phyloP scores from a whole-genome alignment of 2,113 vertebrate species.

The Hemicordylus capensis region DNA sequence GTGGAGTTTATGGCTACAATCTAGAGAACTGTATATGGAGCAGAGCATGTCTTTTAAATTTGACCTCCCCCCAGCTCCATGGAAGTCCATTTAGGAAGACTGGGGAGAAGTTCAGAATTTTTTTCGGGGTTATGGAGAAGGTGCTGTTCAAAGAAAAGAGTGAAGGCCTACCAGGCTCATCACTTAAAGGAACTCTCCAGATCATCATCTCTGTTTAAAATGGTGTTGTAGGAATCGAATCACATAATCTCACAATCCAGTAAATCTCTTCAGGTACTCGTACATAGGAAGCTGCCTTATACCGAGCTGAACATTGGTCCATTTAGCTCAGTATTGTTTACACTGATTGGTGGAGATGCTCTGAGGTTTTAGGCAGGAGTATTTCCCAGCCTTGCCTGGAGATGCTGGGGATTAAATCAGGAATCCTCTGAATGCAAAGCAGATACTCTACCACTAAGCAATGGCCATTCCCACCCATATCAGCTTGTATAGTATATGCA shows the following conservation, averaged over 20 bases:
- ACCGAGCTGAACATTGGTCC: too few species aligned
- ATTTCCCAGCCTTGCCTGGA: too few species aligned
- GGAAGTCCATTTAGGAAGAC: not conserved
- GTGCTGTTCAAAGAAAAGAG: not conserved
- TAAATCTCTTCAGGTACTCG: not conserved
- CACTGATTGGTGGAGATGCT: too few species aligned
- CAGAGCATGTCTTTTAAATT: not conserved
- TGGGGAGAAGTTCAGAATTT: not conserved
- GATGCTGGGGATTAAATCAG: too few species aligned
- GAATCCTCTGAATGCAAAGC: too few species aligned
- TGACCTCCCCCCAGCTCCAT: too few species aligned
- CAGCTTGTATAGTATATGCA: too few species aligned
- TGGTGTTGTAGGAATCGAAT: not conserved
- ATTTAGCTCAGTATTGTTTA: too few species aligned
- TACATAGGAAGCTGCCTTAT: not conserved
- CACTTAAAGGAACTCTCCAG: not conserved
- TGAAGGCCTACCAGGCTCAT: not conserved
- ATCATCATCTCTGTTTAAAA: not conserved
- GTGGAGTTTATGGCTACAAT: not conserved
- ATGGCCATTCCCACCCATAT: too few species aligned
- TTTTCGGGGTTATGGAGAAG: not conserved
- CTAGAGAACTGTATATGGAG: not conserved
- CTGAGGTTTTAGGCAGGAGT: too few species aligned
- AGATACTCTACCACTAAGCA: too few species aligned
- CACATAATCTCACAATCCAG: not conserved